Conservation (phyloP, 2,888 invertebrate genomes). For the Drosophila mayaguana region DNA sequence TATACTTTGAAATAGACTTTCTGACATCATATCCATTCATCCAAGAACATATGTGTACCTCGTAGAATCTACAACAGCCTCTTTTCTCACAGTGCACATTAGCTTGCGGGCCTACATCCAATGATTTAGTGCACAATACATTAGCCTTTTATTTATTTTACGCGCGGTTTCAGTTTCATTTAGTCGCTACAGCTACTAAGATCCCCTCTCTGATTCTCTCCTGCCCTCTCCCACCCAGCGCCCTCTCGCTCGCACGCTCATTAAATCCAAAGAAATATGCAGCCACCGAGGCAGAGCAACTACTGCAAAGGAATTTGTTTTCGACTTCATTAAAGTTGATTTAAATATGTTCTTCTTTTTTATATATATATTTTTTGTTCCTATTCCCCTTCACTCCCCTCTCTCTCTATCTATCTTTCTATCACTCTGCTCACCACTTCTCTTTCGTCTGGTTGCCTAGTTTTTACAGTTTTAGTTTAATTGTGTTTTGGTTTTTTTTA, state of each 20-base stretch:
- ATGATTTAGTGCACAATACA: conserved; percentile 73
- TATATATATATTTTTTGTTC: conserved; percentile 36
- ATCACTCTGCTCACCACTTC: background rate
- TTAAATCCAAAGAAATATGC: conserved; percentile 53
- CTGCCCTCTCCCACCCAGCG: background rate
- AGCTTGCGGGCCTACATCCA: conserved; percentile 10
- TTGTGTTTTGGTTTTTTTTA: conserved; percentile 33
- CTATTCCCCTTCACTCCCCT: background rate
- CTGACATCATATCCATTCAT: too few relatives aligned
- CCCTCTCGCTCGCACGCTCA: conserved; percentile 17
- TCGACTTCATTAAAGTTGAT: conserved; percentile 76
- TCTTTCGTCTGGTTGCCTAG: background rate
- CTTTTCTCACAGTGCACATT: background rate
- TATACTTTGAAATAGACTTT: too few relatives aligned
- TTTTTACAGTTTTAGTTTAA: conserved; percentile 49
- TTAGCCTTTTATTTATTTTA: conserved; percentile 68
- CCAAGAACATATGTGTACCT: too few relatives aligned
- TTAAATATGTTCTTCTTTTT: conserved; percentile 69
- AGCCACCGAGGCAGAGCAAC: conserved; percentile 43
- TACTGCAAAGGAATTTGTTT: conserved; percentile 65
- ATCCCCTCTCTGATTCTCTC: background rate
- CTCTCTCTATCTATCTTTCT: background rate
- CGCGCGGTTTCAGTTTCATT: conserved; percentile 67
- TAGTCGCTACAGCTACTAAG: conserved; percentile 31
- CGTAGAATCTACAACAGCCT: too few relatives aligned